Base-by-base conservation (phyloP, 2,113 vertebrate species). In the Serinus canaria region DNA sequence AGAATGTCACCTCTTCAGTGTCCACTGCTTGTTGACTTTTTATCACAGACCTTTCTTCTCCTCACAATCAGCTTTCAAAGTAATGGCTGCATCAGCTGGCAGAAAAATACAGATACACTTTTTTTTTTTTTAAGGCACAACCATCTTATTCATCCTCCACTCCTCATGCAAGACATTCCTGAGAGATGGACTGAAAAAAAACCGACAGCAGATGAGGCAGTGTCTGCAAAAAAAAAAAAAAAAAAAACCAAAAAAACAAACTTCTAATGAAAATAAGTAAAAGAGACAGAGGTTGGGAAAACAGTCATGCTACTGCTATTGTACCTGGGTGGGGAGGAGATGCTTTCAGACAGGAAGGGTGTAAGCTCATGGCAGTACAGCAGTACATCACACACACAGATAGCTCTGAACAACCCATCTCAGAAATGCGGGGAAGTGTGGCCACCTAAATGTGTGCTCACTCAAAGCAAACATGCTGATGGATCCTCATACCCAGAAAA, bases 321-420 rank as follows among this genome's bases (percentile, higher is more conserved):
- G 27, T 44, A 69, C 49, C 70, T 77, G 43, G 37, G 31, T 66
- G 43, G 50, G 20, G 27, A 92, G 50, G 50, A 92, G 84, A 86
- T 66, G 44, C n/a, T 92, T 93, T 94, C 75, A 93, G 75, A 83
- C 74, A 90, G 62, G n/a, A 76, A 90, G 53, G 33, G n/a, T 85
- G 49, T 83, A 82, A 76, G 31, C 58, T n/a, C 9, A 24, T 69
- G 41, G 37, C 37, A 62, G 37, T 20, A 37, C 24, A 23, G 37
- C 37, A 58, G 37, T 20, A 37, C 24, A 23, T 64, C 47, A 63
- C 1, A 6, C 31, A 59, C 56, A 22, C 6, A 78, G 55, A 85
- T 27, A 88, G 58, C 25, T 83, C 63, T 73, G 49, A 90, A 90
- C 24, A 83, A 83, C 35, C 19, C n/a, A 1, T 16, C 49, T 83